A percentile compares a stretch with the other conserved stretches of the same genome.
phyloP scores from a whole-genome alignment of 2,888 invertebrate species.

The Yponomeuta evonymella region DNA sequence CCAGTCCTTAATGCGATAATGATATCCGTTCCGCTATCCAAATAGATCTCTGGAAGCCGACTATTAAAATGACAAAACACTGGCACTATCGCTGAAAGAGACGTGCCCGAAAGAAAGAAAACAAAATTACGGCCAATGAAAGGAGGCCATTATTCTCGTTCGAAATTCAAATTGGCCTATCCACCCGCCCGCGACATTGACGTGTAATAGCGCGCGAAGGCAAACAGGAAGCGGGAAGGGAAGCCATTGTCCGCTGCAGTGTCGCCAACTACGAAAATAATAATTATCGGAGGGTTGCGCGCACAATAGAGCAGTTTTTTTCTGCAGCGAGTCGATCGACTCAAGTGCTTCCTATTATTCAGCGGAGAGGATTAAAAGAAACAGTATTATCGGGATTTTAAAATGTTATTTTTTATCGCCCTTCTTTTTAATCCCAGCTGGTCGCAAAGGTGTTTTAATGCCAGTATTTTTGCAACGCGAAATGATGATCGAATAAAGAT shows the following conservation, averaged over 20 bases:
- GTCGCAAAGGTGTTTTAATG: conserved; percentile 61
- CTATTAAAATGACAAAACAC: conserved; percentile 17
- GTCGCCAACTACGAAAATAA: conserved; percentile 76
- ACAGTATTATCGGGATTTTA: conserved; percentile 56
- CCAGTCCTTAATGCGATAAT: background rate
- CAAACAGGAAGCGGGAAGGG: conserved; percentile 71
- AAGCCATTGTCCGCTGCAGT: conserved; percentile 62
- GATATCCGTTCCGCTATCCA: conserved; percentile 1
- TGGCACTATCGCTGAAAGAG: conserved; percentile 26
- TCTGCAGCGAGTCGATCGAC: conserved; percentile 67
- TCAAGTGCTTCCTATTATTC: conserved; percentile 71
- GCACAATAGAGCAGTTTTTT: conserved; percentile 54
- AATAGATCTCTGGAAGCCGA: background rate
- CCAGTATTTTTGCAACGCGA: conserved; percentile 49
- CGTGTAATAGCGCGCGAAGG: conserved; percentile 75
- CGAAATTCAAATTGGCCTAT: conserved; percentile 72
- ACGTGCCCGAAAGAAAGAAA: conserved; percentile 30
- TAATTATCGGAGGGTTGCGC: conserved; percentile 70
- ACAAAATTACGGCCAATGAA: conserved; percentile 61
- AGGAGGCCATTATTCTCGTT: conserved; percentile 60
- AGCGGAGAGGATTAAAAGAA: conserved; percentile 59
- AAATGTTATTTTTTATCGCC: conserved; percentile 37
- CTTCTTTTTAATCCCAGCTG: conserved; percentile 50
- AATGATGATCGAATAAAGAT: conserved; percentile 48
- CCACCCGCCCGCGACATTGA: conserved; percentile 57